phyloP scores from a whole-genome alignment of 2,113 vertebrate genomes.

The Notechis scutatus region DNA sequence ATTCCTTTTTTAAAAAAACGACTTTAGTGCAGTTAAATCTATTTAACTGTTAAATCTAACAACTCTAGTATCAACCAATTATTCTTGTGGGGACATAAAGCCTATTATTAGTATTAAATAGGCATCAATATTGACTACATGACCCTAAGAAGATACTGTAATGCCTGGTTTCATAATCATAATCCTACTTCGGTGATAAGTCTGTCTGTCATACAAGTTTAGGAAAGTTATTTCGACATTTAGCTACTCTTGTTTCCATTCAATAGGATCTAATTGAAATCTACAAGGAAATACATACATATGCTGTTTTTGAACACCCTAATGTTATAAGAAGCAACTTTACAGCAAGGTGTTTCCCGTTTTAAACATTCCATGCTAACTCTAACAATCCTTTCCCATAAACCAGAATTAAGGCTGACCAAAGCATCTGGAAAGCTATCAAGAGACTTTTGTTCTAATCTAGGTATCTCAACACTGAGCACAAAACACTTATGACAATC shows the following conservation, averaged over 20 bases:
- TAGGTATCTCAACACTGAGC: background rate
- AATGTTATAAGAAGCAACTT: background rate
- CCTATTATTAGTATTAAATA: background rate
- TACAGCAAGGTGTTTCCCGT: background rate
- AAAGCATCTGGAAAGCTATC: background rate
- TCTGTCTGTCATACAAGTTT: background rate
- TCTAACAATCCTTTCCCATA: background rate
- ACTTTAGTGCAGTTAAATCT: background rate
- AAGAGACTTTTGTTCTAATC: background rate
- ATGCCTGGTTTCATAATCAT: background rate
- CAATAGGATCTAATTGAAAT: background rate
- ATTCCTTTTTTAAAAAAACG: background rate
- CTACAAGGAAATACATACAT: background rate
- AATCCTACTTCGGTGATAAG: background rate
- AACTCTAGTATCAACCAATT: background rate
- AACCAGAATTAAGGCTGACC: background rate
- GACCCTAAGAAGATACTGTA: background rate
- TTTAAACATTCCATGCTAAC: background rate
- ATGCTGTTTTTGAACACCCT: background rate
- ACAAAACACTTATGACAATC: background rate
- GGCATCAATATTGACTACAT: background rate
- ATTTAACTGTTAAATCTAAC: background rate
- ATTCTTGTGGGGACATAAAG: background rate
- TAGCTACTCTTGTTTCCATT: background rate
- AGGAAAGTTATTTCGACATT: background rate